Evolutionary conservation across 2,113 vertebrate species (phyloP), one percentile per base, ranked within the genome.

Genomic region (Toxotes jaculatrix): DNA sequence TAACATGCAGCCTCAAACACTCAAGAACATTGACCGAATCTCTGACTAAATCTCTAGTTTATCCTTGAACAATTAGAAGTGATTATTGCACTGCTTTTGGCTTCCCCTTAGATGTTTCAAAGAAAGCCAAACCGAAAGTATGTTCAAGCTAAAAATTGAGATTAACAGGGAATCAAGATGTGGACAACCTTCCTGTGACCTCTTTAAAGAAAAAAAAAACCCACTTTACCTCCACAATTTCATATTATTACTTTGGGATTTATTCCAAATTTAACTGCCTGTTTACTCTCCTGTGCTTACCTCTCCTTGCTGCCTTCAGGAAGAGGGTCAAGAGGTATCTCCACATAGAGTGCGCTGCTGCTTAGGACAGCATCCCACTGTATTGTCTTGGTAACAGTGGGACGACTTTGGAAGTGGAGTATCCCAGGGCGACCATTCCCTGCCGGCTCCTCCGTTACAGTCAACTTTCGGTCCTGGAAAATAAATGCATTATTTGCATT

Each of bases 241-340:
- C 38, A 40, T 40, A 8, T 8, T 7, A 40, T 8, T 9, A 2
- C 9, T 40, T 8, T 1, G 8, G 7, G 5, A 4, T 51, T 47
- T 19, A 68, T 17, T 63, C 12, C n/a, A 2, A 64, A 11, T 42
- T 45, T 2, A 36, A 56, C 23, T 62, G 11, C 2, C 10, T 12
- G 32, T 43, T 34, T 16, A 49, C 42, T 45, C 40, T 56, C 43
- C 16, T 23, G 8, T 12, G 1, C 93, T 92, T 64, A 96, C 95
- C 95, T 95, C 88, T 96, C 95, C 79, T 96, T 96, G 90, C 95
- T 95, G 93, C 95, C 95, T 83, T 96, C 95, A 31, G 95, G 95
- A 74, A 96, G 93, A 4, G 93, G 85, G 64, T 94, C 95, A 19
- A 78, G 80, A 69, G 95, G 94, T 80, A 96, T 93, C 91, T 96